These are phyloP conservation scores for Acanthis flammea DNA, from an alignment of 2,797 vertebrate species.

Conservation along the genomic window DNA sequence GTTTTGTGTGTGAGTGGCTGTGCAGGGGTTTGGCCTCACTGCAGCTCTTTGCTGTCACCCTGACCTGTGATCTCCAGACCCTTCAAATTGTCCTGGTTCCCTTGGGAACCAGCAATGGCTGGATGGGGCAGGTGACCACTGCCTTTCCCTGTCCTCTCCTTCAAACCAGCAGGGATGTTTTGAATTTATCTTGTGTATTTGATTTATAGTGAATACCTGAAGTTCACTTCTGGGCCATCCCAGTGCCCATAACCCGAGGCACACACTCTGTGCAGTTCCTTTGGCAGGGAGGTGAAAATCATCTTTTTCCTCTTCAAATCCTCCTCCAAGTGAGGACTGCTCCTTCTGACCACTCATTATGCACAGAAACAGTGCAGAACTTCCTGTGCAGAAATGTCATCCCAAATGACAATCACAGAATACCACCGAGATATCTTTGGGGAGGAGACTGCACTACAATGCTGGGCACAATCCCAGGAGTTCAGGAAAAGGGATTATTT, in stretches of 20 bases:
- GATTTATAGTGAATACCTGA: background rate
- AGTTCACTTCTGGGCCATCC: background rate
- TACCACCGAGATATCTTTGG: conserved; percentile 15
- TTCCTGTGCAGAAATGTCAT: conserved; percentile 59
- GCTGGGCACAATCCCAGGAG: conserved; percentile 50
- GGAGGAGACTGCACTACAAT: conserved; percentile 44
- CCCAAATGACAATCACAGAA: conserved; percentile 39
- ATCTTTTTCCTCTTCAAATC: background rate
- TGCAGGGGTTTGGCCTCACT: background rate
- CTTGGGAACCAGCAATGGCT: background rate
- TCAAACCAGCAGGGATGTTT: background rate
- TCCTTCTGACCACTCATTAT: background rate
- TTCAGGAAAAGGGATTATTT: conserved; percentile 62
- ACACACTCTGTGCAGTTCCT: background rate
- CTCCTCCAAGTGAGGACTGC: background rate
- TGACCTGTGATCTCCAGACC: background rate
- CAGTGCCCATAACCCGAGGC: background rate
- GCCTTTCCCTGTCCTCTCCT: background rate
- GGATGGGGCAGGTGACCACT: background rate
- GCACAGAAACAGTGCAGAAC: background rate
- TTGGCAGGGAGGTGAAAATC: background rate
- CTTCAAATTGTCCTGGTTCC: background rate
- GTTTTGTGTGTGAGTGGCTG: background rate
- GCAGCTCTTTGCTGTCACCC: background rate
- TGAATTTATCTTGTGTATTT: background rate